phyloP scores from a whole-genome alignment of 2,113 vertebrate genomes.

The Pan paniscus region DNA sequence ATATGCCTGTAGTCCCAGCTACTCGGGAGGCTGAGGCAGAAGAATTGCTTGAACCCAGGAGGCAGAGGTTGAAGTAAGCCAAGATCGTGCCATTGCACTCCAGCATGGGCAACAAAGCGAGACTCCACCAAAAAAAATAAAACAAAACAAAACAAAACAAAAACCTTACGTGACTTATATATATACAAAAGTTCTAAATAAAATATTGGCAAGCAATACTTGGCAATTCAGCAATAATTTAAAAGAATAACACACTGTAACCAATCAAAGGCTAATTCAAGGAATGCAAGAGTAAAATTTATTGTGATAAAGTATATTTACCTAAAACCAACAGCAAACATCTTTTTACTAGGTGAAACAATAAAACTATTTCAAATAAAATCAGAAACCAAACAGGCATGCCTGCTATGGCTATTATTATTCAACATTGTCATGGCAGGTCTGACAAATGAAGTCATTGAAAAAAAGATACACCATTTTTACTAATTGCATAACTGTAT shows the following conservation, averaged over 20 bases:
- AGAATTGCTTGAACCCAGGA: too few relatives aligned
- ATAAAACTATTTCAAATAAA: conserved; percentile 11
- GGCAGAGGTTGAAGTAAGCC: too few relatives aligned
- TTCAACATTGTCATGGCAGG: not conserved
- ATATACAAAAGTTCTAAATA: not conserved
- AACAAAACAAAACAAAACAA: not conserved
- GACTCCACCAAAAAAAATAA: too few relatives aligned
- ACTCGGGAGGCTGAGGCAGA: too few relatives aligned
- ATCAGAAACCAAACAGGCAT: not conserved
- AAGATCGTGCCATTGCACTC: too few relatives aligned
- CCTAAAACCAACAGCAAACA: not conserved
- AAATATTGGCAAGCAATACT: not conserved
- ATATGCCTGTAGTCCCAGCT: too few relatives aligned
- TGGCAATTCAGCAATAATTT: not conserved
- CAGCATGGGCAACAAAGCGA: too few relatives aligned
- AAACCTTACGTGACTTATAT: not conserved
- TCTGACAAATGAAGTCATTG: not conserved
- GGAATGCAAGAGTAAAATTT: conserved; percentile 2
- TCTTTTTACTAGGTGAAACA: not conserved
- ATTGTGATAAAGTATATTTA: not conserved
- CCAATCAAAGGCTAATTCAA: not conserved
- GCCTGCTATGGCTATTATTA: not conserved
- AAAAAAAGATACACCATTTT: not conserved
- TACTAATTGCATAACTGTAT: not conserved
- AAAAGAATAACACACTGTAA: not conserved